Percentiles rank a stretch among this genome's conserved stretches.
phyloP scores from a whole-genome alignment of 2,113 vertebrate species.

The Lepus americanus region DNA sequence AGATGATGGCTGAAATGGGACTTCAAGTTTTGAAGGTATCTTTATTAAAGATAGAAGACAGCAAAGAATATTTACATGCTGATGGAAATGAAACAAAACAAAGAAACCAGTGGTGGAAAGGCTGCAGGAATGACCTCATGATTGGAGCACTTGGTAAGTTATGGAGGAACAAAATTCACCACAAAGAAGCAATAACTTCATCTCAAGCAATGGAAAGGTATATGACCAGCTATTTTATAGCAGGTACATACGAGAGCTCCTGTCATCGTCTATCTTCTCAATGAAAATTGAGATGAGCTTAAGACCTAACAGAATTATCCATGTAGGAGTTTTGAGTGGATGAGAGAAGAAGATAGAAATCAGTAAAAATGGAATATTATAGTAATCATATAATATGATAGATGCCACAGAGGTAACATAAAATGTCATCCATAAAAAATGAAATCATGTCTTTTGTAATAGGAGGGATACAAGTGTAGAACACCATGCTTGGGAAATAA shows the following conservation, averaged over 20 bases:
- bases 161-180: background rate
- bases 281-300: background rate
- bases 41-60: background rate
- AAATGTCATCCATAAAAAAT: background rate
- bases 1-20: background rate
- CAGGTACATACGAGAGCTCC: background rate
- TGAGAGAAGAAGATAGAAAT: background rate
- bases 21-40: background rate
- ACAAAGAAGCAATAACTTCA: background rate
- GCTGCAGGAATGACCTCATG: background rate
- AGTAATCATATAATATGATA: background rate
- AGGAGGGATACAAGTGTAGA: too few relatives aligned
- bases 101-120: background rate
- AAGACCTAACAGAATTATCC: background rate
- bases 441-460: too few relatives aligned
- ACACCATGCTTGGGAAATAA: too few relatives aligned
- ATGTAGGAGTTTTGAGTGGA: background rate
- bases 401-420: background rate
- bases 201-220: background rate
- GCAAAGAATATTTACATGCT: background rate
- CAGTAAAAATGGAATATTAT: background rate
- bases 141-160: background rate
- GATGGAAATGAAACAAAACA: slow-evolving; percentile 2
- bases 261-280: slow-evolving; percentile 6
- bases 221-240: background rate